Percentiles rank a stretch among this genome's conserved stretches.
phyloP scores from a whole-genome alignment of 2,797 vertebrate genomes.

The Synaphobranchus kaupii region DNA sequence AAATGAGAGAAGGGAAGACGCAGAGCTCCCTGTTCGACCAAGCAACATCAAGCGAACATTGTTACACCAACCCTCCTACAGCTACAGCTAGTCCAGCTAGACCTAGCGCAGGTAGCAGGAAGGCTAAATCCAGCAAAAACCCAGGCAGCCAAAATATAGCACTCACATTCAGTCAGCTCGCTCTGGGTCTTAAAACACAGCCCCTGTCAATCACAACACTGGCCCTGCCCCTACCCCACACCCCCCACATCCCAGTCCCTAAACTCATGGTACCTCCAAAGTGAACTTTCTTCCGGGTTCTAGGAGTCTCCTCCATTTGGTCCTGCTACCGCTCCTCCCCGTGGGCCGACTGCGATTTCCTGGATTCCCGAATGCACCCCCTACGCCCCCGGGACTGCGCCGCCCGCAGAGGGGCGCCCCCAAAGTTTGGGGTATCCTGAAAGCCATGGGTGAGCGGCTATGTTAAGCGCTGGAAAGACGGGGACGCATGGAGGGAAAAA shows the following conservation, averaged over 20 bases:
- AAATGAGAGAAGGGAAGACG: not conserved
- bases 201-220: constrained; percentile 10
- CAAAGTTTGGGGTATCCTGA: too few relatives aligned
- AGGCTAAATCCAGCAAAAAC: not conserved
- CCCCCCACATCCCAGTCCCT: not conserved
- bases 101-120: constrained; percentile 30
- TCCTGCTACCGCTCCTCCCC: constrained; percentile 31
- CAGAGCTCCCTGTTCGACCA: not conserved
- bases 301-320: constrained; percentile 68
- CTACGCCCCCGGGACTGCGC: not conserved
- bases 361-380: not conserved
- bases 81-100: not conserved
- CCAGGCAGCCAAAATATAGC: constrained; percentile 6
- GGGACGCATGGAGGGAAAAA: too few relatives aligned
- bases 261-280: constrained; percentile 69
- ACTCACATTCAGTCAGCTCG: not conserved
- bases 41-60: not conserved
- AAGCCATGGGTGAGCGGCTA: too few relatives aligned
- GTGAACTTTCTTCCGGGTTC: constrained; percentile 74
- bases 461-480: too few relatives aligned
- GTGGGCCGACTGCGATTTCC: constrained; percentile 37
- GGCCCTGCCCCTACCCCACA: not conserved
- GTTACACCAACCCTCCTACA: not conserved
- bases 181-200: not conserved
- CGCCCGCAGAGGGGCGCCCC: too few relatives aligned